phyloP scores from a whole-genome alignment of 2,113 vertebrate species.

The Thermophis baileyi region DNA sequence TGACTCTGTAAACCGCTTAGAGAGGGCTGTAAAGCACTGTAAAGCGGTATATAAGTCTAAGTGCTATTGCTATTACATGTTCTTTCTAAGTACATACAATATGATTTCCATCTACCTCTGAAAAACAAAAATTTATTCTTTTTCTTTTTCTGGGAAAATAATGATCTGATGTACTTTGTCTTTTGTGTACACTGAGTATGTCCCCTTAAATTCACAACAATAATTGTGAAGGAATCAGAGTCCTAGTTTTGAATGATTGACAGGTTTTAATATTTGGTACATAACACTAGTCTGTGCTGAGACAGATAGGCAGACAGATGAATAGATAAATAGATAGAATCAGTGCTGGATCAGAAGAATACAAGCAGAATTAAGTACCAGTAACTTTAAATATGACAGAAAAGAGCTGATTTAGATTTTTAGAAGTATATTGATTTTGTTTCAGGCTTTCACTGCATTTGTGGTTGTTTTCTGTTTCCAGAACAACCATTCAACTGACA shows the following conservation, averaged over 20 bases:
- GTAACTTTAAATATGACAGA: neutral
- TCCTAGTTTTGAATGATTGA: neutral
- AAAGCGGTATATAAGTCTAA: too few species aligned
- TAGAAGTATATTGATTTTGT: neutral
- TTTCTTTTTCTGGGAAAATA: neutral
- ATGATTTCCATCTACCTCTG: neutral
- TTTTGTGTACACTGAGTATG: neutral
- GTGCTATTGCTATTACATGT: too few species aligned
- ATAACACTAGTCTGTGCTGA: neutral
- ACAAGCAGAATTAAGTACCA: neutral
- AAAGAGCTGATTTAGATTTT: neutral
- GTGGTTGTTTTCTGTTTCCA: neutral
- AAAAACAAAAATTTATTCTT: neutral
- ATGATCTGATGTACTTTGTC: neutral
- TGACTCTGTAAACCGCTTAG: too few species aligned
- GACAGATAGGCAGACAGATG: neutral
- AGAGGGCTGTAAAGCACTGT: too few species aligned
- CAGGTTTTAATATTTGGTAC: neutral
- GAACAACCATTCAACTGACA: neutral
- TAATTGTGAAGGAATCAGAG: neutral
- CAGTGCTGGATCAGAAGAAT: neutral
- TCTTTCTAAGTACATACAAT: neutral
- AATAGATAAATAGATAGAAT: neutral
- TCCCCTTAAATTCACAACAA: neutral
- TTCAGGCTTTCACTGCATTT: neutral